Evolutionary conservation across 2,113 vertebrate genomes (phyloP).

Genomic region (Amblyopsis rosae): DNA sequence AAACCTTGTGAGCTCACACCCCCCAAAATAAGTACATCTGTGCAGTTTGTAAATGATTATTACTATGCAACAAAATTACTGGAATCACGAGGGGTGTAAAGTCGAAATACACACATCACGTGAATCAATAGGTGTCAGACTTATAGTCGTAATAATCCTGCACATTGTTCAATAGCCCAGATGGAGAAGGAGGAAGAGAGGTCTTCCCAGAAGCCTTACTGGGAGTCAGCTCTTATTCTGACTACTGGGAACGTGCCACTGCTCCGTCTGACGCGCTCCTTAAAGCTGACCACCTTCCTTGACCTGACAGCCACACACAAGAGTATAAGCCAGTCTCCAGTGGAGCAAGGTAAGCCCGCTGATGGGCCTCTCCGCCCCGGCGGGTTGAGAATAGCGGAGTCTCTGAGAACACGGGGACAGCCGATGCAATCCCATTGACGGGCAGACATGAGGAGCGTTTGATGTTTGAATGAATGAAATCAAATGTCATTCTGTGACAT

Average conservation of each 20-base stretch:
- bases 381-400: slow-evolving; percentile 45
- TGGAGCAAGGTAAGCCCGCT: slow-evolving; percentile 62
- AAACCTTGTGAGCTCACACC: not conserved
- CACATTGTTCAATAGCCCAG: slow-evolving; percentile 37
- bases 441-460: not conserved
- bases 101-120: slow-evolving; percentile 38
- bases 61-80: too few species aligned
- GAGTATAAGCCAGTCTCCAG: slow-evolving; percentile 70
- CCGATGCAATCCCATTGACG: slow-evolving; percentile 5
- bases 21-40: too few species aligned
- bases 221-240: slow-evolving; percentile 42
- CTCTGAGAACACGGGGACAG: slow-evolving; percentile 29
- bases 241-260: slow-evolving; percentile 39
- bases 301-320: slow-evolving; percentile 73
- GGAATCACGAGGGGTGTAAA: slow-evolving; percentile 10
- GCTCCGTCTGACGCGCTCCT: slow-evolving; percentile 51
- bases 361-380: slow-evolving; percentile 57
- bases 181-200: slow-evolving; percentile 12
- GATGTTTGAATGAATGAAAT: slow-evolving; percentile 15
- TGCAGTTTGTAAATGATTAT: too few species aligned
- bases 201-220: slow-evolving; percentile 28
- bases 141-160: slow-evolving; percentile 1
- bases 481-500: not conserved
- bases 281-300: slow-evolving; percentile 58
- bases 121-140: slow-evolving; percentile 57